phyloP scores from a whole-genome alignment of 2,888 invertebrate species.

The Noctua comes region DNA sequence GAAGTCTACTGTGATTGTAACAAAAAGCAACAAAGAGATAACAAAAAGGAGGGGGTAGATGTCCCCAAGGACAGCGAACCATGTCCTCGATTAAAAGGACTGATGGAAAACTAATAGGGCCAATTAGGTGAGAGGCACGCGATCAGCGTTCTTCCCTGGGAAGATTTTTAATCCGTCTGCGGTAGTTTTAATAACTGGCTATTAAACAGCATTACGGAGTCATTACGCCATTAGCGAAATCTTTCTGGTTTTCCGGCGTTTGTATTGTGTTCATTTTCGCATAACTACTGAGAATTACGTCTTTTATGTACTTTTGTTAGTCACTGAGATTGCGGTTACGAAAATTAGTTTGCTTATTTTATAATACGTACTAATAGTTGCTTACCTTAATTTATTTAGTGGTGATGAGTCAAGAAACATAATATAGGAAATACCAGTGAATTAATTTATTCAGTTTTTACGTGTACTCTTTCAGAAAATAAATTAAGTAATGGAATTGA shows the following conservation, averaged over 20 bases:
- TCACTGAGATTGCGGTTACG: slow-evolving; percentile 35
- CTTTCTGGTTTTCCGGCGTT: slow-evolving; percentile 53
- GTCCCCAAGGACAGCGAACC: slow-evolving; percentile 43
- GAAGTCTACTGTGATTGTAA: slow-evolving; percentile 26
- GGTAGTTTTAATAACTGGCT: slow-evolving; percentile 44
- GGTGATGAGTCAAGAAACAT: slow-evolving; percentile 15
- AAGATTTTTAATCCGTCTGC: slow-evolving; percentile 48
- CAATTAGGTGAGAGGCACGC: slow-evolving; percentile 62
- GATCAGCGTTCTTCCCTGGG: slow-evolving; percentile 43
- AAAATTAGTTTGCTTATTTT: slow-evolving; percentile 19
- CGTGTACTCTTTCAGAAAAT: not conserved
- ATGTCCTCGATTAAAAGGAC: slow-evolving; percentile 65
- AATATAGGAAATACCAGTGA: slow-evolving; percentile 7
- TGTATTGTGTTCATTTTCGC: slow-evolving; percentile 50
- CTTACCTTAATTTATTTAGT: slow-evolving; percentile 17
- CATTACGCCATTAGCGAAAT: slow-evolving; percentile 50
- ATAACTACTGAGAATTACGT: slow-evolving; percentile 50
- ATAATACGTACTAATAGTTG: slow-evolving; percentile 23
- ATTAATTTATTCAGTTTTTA: not conserved
- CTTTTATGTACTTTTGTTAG: slow-evolving; percentile 43
- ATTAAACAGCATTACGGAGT: slow-evolving; percentile 41
- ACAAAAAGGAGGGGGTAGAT: not conserved
- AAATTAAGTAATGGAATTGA: not conserved
- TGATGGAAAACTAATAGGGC: slow-evolving; percentile 79
- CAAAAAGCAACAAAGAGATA: slow-evolving; percentile 18